A percentile compares a stretch with the other conserved stretches of the same genome.
These are phyloP conservation scores for Cataglyphis altisquamis DNA, from an alignment of 2,888 invertebrate species.

Conservation along the genomic window DNA sequence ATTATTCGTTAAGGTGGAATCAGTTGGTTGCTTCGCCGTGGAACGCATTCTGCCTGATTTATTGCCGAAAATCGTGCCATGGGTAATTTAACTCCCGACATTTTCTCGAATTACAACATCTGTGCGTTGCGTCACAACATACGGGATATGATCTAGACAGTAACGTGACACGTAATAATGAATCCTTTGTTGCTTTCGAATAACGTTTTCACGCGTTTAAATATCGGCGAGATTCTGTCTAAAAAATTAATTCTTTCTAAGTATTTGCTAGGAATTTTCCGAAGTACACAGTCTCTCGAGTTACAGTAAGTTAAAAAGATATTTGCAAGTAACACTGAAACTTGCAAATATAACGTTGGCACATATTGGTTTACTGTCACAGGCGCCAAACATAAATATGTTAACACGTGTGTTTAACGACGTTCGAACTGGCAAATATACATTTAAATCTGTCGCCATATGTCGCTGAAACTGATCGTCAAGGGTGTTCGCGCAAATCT, in stretches of 20 bases:
- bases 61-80: slow-evolving; percentile 56
- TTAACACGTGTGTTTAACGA: slow-evolving; percentile 28
- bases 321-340: not conserved
- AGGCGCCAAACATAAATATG: not conserved
- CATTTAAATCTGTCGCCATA: slow-evolving; percentile 28
- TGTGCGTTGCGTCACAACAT: slow-evolving; percentile 58
- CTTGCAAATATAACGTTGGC: not conserved
- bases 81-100: slow-evolving; percentile 65
- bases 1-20: slow-evolving; percentile 68
- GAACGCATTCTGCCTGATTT: slow-evolving; percentile 55
- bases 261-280: not conserved
- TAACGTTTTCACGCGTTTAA: not conserved
- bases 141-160: slow-evolving; percentile 43
- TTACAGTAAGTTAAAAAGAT: not conserved
- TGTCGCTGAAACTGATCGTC: slow-evolving; percentile 18
- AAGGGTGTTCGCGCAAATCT: slow-evolving; percentile 32
- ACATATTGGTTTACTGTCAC: not conserved
- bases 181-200: not conserved
- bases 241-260: not conserved
- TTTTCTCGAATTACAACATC: slow-evolving; percentile 69
- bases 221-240: not conserved
- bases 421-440: not conserved
- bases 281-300: not conserved
- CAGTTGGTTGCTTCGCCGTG: slow-evolving; percentile 55
- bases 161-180: not conserved